Conservation (phyloP, 2,113 vertebrate species). For the Pseudorhombus dupliciocellatus region DNA sequence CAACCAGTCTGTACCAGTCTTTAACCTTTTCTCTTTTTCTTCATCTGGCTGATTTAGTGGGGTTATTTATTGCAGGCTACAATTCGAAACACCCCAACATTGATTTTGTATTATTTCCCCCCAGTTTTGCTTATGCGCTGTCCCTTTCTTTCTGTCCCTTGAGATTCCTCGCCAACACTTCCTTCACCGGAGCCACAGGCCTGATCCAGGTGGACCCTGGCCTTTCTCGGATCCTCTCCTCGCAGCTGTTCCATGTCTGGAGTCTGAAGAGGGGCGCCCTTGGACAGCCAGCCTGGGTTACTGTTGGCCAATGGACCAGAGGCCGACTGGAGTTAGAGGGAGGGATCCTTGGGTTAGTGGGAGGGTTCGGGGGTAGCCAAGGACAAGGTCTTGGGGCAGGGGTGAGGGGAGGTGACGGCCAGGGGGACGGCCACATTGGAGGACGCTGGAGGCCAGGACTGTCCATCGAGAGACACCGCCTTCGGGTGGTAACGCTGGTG, state of each 20-base stretch:
- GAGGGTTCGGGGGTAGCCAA: constrained; percentile 81
- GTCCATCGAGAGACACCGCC: constrained; percentile 77
- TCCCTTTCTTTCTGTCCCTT: constrained; percentile 29
- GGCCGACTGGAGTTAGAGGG: constrained; percentile 89
- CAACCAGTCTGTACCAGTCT: constrained; percentile 29
- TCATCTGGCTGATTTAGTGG: not conserved
- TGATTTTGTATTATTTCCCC: not conserved
- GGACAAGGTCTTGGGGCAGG: constrained; percentile 90
- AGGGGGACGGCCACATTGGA: constrained; percentile 54
- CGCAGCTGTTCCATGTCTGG: constrained; percentile 95
- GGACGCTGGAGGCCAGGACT: constrained; percentile 78
- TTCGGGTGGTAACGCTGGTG: constrained; percentile 94
- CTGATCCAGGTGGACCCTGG: constrained; percentile 87
- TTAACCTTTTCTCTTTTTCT: constrained; percentile 25
- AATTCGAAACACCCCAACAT: constrained; percentile 9
- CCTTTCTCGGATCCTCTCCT: constrained; percentile 86
- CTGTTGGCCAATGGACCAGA: constrained; percentile 91
- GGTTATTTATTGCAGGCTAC: not conserved
- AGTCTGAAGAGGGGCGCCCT: constrained; percentile 93
- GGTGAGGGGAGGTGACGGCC: constrained; percentile 71
- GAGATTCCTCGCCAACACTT: constrained; percentile 94
- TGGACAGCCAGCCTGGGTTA: constrained; percentile 94
- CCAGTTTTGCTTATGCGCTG: constrained; percentile 4
- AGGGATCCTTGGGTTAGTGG: constrained; percentile 87
- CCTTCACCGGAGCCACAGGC: constrained; percentile 92